A percentile compares a stretch with the other conserved stretches of the same genome.
phyloP scores from a whole-genome alignment of 1,140 invertebrate genomes.

The Psix sp. region DNA sequence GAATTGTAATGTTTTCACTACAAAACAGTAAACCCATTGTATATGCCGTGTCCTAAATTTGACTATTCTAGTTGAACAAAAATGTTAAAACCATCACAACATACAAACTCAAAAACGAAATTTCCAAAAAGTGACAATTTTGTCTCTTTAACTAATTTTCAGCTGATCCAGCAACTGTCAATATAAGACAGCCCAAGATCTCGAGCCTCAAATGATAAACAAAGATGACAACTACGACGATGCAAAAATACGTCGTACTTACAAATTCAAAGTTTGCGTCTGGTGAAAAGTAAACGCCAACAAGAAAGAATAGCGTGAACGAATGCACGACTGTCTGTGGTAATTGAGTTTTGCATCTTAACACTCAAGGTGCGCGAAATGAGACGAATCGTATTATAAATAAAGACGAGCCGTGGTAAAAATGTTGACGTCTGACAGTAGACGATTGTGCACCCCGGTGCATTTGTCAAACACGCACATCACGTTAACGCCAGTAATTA shows the following conservation, averaged over 20 bases:
- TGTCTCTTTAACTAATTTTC: too few species aligned
- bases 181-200: too few species aligned
- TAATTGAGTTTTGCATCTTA: conserved; percentile 21
- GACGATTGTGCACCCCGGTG: too few species aligned
- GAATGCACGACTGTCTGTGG: not conserved
- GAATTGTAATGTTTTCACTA: conserved; percentile 48
- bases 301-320: conserved; percentile 7
- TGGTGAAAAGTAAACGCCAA: conserved; percentile 22
- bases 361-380: conserved; percentile 5
- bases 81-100: not conserved
- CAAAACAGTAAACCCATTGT: conserved; percentile 52
- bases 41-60: conserved; percentile 43
- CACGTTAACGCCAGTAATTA: too few species aligned
- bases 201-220: not conserved
- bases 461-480: too few species aligned
- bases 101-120: conserved; percentile 10
- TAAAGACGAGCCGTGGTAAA: not conserved
- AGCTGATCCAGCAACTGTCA: too few species aligned
- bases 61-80: conserved; percentile 16
- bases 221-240: too few species aligned
- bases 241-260: conserved; percentile 3
- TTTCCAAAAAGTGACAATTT: conserved; percentile 5
- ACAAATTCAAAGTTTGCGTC: conserved; percentile 25
- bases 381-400: not conserved
- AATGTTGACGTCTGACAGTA: too few species aligned